phyloP scores from a whole-genome alignment of 2,113 vertebrate species.

The Barbus barbus region DNA sequence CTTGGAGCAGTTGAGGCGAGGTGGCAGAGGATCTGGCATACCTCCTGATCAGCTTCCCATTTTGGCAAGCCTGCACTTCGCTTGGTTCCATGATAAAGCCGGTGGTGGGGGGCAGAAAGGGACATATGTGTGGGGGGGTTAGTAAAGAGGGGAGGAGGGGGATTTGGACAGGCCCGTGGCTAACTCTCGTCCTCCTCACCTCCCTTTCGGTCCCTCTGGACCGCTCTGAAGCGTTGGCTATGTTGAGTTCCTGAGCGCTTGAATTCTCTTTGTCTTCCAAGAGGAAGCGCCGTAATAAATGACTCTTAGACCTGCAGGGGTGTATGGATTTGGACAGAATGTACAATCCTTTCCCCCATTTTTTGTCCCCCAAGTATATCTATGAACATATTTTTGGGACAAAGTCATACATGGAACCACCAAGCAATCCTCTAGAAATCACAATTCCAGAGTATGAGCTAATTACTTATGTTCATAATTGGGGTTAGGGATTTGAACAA shows the following conservation, averaged over 20 bases:
- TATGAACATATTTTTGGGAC: background rate
- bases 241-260: constrained; percentile 73
- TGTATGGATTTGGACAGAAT: constrained; percentile 56
- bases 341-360: background rate
- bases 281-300: constrained; percentile 86
- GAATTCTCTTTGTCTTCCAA: constrained; percentile 71
- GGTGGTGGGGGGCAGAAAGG: background rate
- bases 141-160: too few species aligned
- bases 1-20: constrained; percentile 84
- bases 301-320: constrained; percentile 80
- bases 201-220: constrained; percentile 37
- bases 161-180: constrained; percentile 38
- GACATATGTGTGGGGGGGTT: constrained; percentile 23
- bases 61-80: constrained; percentile 63
- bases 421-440: constrained; percentile 25
- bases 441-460: background rate
- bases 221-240: constrained; percentile 64
- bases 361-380: background rate
- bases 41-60: constrained; percentile 73
- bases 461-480: constrained; percentile 3
- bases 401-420: background rate
- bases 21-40: constrained; percentile 81
- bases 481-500: background rate
- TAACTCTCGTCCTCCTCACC: constrained; percentile 32
- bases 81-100: constrained; percentile 63